A percentile compares a stretch with the other conserved stretches of the same genome.
Conservation (phyloP, 2,888 invertebrate species). For the Epinotia bilunana region DNA sequence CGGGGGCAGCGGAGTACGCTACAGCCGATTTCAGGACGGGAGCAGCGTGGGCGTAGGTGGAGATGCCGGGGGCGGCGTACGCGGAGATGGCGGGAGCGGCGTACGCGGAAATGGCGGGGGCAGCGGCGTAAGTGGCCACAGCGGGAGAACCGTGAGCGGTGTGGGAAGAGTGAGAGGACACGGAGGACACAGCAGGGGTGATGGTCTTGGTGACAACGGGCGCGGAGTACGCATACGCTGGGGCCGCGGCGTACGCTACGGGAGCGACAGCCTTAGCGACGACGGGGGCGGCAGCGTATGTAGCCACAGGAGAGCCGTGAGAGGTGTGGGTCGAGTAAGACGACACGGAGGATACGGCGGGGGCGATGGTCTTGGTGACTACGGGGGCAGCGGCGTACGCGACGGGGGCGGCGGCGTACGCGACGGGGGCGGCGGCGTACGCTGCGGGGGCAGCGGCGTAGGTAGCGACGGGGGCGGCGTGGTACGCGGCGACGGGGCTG, state of each 20-base stretch:
- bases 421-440: constrained; percentile 49
- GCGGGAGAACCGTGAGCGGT: constrained; percentile 44
- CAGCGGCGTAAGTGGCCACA: constrained; percentile 40
- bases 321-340: constrained; percentile 61
- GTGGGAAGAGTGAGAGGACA: constrained; percentile 42
- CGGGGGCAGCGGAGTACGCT: constrained; percentile 84
- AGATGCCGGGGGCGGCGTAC: constrained; percentile 51
- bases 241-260: constrained; percentile 40
- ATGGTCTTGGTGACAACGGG: constrained; percentile 52
- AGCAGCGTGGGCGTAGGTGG: constrained; percentile 58
- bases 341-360: constrained; percentile 54
- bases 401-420: constrained; percentile 49
- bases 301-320: constrained; percentile 50
- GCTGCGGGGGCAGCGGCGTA: constrained; percentile 41
- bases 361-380: constrained; percentile 56
- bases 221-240: constrained; percentile 47
- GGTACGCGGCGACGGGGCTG: constrained; percentile 54
- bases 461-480: constrained; percentile 45
- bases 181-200: constrained; percentile 47
- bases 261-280: constrained; percentile 46
- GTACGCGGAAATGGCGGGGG: constrained; percentile 46
- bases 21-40: constrained; percentile 75
- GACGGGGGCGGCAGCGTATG: constrained; percentile 46
- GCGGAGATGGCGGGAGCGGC: constrained; percentile 43
- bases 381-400: constrained; percentile 52